Conservation (phyloP, 2,888 invertebrate genomes). For the Drosophila paramelanica region DNA sequence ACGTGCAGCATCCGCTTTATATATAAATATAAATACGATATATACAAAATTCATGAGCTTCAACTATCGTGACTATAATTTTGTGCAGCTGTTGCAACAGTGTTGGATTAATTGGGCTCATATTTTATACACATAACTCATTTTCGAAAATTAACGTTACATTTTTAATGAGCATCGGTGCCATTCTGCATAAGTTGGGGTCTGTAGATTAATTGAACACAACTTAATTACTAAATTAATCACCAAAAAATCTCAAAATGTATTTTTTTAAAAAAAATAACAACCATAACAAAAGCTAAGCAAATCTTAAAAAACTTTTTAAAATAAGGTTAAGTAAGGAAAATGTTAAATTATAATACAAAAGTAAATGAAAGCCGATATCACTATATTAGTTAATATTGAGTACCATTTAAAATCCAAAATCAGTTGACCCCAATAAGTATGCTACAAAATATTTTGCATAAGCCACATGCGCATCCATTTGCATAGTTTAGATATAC, state of each 20-base stretch:
- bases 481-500: conserved; percentile 31
- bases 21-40: not conserved
- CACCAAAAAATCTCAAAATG: no score
- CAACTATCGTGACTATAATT: conserved; percentile 10
- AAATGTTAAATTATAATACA: no score
- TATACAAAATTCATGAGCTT: conserved; percentile 5
- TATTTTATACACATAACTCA: not conserved
- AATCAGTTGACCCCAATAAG: not conserved
- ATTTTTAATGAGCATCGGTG: not conserved
- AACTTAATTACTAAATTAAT: not conserved
- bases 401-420: not conserved
- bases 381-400: not conserved
- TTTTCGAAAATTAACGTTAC: no score
- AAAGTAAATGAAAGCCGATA: not conserved
- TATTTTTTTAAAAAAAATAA: no score
- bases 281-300: no score
- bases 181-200: not conserved
- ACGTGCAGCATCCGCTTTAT: conserved; percentile 1
- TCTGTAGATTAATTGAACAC: not conserved
- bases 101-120: conserved; percentile 9
- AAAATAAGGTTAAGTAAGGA: no score
- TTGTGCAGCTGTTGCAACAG: conserved; percentile 36
- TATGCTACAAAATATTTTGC: conserved; percentile 22
- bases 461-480: conserved; percentile 8
- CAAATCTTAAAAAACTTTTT: no score